Percentiles rank a stretch among this genome's conserved stretches.
These are phyloP conservation scores for Entelurus aequoreus DNA, from an alignment of 2,113 vertebrate species.

Conservation along the genomic window DNA sequence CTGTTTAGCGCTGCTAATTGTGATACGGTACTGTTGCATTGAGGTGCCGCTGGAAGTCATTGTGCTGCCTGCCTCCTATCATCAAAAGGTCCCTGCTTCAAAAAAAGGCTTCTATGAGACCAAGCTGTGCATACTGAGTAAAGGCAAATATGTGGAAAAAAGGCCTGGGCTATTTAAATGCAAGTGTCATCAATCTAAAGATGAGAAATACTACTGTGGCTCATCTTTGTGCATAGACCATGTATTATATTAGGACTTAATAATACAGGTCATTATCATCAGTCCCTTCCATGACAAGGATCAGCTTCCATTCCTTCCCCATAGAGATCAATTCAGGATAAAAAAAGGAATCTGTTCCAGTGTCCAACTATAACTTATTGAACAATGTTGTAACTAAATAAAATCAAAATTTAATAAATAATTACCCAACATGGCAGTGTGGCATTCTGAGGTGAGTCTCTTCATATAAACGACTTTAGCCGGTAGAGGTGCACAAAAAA, in stretches of 20 bases:
- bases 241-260: neutral
- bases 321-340: no score
- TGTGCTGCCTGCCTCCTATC: constrained; percentile 69
- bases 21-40: constrained; percentile 71
- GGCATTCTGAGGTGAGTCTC: no score
- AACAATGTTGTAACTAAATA: no score
- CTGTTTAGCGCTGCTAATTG: constrained; percentile 71
- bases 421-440: no score
- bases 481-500: no score
- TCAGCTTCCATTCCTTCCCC: no score
- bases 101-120: constrained; percentile 55
- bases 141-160: constrained; percentile 49
- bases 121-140: constrained; percentile 48
- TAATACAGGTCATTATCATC: neutral
- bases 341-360: no score
- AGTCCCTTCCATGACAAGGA: no score
- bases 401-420: no score
- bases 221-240: constrained; percentile 1
- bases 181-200: constrained; percentile 32
- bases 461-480: no score
- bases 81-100: constrained; percentile 64
- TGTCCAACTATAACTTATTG: no score
- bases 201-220: constrained; percentile 17
- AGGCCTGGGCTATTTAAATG: constrained; percentile 19
- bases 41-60: constrained; percentile 70